Base-by-base conservation (phyloP, 2,113 vertebrate genomes). In the Conger conger region DNA sequence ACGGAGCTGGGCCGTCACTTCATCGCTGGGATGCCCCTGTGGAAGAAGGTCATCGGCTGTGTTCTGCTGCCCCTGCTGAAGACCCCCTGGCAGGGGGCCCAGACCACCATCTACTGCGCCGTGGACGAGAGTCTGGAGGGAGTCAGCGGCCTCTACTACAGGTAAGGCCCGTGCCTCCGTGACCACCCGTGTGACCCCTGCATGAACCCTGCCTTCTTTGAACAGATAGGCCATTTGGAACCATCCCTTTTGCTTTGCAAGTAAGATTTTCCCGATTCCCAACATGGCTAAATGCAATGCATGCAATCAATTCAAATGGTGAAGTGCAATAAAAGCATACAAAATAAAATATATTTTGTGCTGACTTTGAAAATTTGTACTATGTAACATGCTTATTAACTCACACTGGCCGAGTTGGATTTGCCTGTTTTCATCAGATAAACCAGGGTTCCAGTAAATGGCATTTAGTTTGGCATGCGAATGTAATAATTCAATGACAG, bases 21-120 rank as follows among this genome's bases (percentile, higher is more conserved):
- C 0, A 33, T 87, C 7, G 88, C 87, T 0, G 77, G 54, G 3
- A 27, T 90, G 0, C 15, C 91, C 4, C 17, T 94, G 63, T 93
- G 89, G 93, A 88, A 91, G 89, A 89, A 37, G 42, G 9, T 91
- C 3, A 0, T 93, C 0, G 3, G 27, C 6, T 2, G 9, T 0
- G 85, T 87, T 0, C 0, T 95, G 0, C 0, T 83, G 3, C 54
- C 80, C 36, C 33, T 94, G 35, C n/a, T 92, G n/a, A 95, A 95
- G 91, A 90, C 9, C 37, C 90, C 92, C 3, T 80, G 84, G 86
- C 90, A 94, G 85, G 93, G 94, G 86, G 92, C 93, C 3, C 93
- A 94, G 88, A 95, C 94, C 86, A 92, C 90, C 86, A 93, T 94
- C 89, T 91, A 92, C 89, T 94, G 94, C 3, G 93, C 93, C 0